These are phyloP conservation scores for Aurelia aurita complex sp. Pacific DNA, from an alignment of 30 jellyfish, hydroid and myxozoan genomes.

Conservation along the genomic window DNA sequence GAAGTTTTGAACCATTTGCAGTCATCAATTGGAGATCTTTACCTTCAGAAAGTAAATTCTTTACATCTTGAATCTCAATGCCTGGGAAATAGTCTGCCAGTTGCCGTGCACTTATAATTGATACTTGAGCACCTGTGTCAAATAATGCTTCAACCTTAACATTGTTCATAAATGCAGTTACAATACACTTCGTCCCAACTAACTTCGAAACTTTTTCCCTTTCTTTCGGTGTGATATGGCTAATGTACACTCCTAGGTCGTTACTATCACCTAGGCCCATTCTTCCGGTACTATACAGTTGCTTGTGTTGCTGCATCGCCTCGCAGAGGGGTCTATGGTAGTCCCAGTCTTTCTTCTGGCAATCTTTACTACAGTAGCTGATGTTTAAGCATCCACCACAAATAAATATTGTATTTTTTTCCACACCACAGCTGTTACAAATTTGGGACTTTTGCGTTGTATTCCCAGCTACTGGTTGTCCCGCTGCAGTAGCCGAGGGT, in stretches of 20 bases:
- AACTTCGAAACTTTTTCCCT: neutral
- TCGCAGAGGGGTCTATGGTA: too few relatives aligned
- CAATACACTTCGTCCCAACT: neutral
- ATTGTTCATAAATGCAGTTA: neutral
- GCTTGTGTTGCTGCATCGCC: too few relatives aligned
- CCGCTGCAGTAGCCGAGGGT: slow-evolving; percentile 4
- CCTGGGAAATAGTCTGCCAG: slow-evolving; percentile 3
- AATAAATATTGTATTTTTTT: too few relatives aligned
- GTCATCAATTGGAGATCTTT: neutral
- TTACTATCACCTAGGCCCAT: slow-evolving; percentile 16
- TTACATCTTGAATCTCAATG: slow-evolving; percentile 1
- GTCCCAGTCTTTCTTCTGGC: too few relatives aligned
- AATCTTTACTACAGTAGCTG: too few relatives aligned
- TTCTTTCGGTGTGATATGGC: slow-evolving; percentile 33
- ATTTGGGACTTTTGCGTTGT: neutral
- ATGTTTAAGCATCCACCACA: too few relatives aligned
- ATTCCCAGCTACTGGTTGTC: slow-evolving; percentile 11
- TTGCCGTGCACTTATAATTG: slow-evolving; percentile 21
- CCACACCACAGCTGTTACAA: too few relatives aligned
- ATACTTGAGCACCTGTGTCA: slow-evolving; percentile 62
- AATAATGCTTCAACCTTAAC: slow-evolving; percentile 9
- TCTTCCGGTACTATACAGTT: too few relatives aligned
- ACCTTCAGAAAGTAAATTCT: neutral
- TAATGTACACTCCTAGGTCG: slow-evolving; percentile 3
- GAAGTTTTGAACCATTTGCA: slow-evolving; percentile 23